Evolutionary conservation across 2,888 invertebrate species (phyloP), one percentile per base, ranked within the genome.

Genomic region (Diachrysia chrysitis): DNA sequence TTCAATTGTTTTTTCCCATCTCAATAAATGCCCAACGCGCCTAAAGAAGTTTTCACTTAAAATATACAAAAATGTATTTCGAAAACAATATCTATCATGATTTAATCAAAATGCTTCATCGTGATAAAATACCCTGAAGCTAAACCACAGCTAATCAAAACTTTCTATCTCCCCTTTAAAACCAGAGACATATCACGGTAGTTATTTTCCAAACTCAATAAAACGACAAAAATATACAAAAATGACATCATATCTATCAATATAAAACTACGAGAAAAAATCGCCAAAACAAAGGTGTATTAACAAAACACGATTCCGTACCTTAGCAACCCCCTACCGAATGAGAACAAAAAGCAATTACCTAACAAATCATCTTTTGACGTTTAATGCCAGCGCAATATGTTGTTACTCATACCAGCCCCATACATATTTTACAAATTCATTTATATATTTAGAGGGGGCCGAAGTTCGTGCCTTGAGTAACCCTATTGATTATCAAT

Each of bases 361-460:
- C 93, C 90, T 83, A 92, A 94, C 95, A 95, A 95, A 95, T 95
- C 95, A 95, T 95, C 92, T 88, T 90, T 89, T 94, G 95, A 94
- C 94, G 89, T 93, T 93, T 92, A 89, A 92, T 92, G 92, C 94
- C 92, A 92, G 86, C 90, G 92, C 94, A 95, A 94, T 94, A 94
- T 94, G 95, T 92, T 94, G 88, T 87, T 87, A 90, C 90, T 90
- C 93, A 92, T 89, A 89, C 90, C 85, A 85, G 84, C 81, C 87
- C 88, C 85, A 75, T 81, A 77, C 77, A 82, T 90, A 89, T 89
- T 86, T 87, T 89, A 86, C 92, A 93, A 91, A 93, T 90, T 93
- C 92, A 93, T 93, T 93, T 93, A 93, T 90, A 93, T 92, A 71
- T 82, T 81, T 82, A 68, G 71, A 80, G 73, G 90, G 93, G 92